A percentile compares a stretch with the other conserved stretches of the same genome.
phyloP scores from a whole-genome alignment of 1,140 invertebrate species.

The Drosophila trapezifrons region DNA sequence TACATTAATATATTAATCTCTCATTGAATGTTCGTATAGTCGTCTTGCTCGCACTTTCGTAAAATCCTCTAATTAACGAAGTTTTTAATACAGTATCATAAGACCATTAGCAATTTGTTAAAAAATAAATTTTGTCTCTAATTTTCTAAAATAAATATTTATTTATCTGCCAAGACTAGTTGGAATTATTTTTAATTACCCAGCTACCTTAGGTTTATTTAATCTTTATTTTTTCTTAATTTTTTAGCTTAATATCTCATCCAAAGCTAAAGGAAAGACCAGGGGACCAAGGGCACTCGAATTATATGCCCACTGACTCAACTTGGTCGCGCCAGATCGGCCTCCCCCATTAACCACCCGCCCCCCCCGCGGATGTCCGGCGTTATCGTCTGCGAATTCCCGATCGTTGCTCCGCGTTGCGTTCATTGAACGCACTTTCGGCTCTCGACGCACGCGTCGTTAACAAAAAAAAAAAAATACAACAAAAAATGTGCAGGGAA shows the following conservation, averaged over 20 bases:
- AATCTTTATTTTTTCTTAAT: neutral
- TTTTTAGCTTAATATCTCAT: neutral
- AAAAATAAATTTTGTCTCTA: too few species aligned
- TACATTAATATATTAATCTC: too few species aligned
- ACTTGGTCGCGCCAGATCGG: constrained; percentile 25
- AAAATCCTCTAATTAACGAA: too few species aligned
- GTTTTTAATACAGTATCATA: too few species aligned
- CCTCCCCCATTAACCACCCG: constrained; percentile 6
- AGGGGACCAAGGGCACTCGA: constrained; percentile 7
- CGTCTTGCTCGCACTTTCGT: too few species aligned
- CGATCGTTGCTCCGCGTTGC: constrained; percentile 58
- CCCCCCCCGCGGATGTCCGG: constrained; percentile 21
- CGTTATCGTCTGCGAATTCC: constrained; percentile 44
- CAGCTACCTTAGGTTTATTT: neutral
- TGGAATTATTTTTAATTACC: neutral
- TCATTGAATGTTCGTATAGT: too few species aligned
- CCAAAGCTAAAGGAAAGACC: neutral
- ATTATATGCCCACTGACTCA: constrained; percentile 28
- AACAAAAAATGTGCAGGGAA: constrained; percentile 14
- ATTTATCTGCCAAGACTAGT: too few species aligned
- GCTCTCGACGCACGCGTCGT: constrained; percentile 50
- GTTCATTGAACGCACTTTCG: constrained; percentile 79
- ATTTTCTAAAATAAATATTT: too few species aligned
- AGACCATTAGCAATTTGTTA: too few species aligned
- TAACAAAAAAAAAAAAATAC: constrained; percentile 21